Conservation (phyloP, 2,888 invertebrate species). For the Idaea dimidiata region DNA sequence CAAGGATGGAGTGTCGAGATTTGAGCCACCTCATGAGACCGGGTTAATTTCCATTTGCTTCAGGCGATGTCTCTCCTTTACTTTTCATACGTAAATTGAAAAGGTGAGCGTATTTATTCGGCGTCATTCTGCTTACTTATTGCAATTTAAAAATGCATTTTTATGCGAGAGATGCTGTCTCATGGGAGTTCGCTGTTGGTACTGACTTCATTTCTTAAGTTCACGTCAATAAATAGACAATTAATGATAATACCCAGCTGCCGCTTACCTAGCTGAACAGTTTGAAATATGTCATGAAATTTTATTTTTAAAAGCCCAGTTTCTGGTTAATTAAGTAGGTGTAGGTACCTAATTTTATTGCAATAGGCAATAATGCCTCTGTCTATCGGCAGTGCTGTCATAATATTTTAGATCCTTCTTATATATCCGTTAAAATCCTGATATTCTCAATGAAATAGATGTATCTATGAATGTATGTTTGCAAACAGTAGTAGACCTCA, state of each 20-base stretch:
- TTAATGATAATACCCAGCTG: neutral
- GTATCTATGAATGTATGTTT: neutral
- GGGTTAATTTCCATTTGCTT: conserved; percentile 74
- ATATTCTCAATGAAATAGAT: neutral
- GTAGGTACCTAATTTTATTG: no score
- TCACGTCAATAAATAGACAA: neutral
- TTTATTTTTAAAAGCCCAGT: no score
- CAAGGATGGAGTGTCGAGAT: conserved; percentile 45
- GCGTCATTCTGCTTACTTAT: conserved; percentile 24
- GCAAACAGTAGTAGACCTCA: conserved; percentile 13
- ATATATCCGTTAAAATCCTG: no score
- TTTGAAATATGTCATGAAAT: no score
- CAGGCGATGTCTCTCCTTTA: conserved; percentile 56
- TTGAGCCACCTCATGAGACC: conserved; percentile 60
- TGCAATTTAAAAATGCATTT: conserved; percentile 26
- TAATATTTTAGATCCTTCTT: no score
- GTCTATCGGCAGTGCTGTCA: no score
- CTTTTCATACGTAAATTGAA: conserved; percentile 71
- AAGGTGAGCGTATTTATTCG: conserved; percentile 55
- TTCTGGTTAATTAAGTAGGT: no score
- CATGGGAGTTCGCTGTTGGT: neutral
- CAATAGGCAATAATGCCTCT: no score
- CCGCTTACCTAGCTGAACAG: no score
- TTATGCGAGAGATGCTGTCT: conserved; percentile 5
- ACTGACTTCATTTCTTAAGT: neutral